These are phyloP conservation scores for Pteronura brasiliensis DNA, from an alignment of 2,113 vertebrate genomes.

Conservation along the genomic window DNA sequence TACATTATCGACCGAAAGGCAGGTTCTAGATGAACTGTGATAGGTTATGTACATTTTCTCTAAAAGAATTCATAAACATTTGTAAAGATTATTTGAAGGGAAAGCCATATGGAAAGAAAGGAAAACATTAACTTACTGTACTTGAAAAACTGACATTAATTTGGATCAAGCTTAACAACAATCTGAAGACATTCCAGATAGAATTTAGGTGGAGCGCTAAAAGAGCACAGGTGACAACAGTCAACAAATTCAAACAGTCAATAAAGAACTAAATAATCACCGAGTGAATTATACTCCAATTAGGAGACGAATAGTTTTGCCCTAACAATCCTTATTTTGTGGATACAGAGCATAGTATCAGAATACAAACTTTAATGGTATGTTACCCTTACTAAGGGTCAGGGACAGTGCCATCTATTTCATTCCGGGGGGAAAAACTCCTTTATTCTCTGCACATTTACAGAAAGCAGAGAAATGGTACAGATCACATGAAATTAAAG, in stretches of 20 bases:
- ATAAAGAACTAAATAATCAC: not conserved
- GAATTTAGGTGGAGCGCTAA: not conserved
- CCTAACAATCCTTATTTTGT: conserved; percentile 31
- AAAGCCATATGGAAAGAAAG: not conserved
- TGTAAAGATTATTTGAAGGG: not conserved
- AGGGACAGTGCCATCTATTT: not conserved
- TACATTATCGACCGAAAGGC: not conserved
- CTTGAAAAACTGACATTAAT: not conserved
- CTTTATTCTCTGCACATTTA: not conserved
- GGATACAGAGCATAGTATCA: not conserved
- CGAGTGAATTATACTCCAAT: not conserved
- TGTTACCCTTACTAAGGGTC: not conserved
- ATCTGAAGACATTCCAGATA: conserved; percentile 4
- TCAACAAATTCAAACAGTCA: not conserved
- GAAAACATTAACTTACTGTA: not conserved
- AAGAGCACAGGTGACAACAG: not conserved
- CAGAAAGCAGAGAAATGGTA: not conserved
- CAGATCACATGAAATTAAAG: not conserved
- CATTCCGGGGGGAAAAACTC: not conserved
- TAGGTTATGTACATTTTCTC: not conserved
- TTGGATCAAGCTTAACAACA: not conserved
- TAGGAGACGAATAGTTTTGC: not conserved
- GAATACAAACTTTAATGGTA: not conserved
- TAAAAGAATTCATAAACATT: not conserved
- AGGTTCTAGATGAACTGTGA: not conserved